Evolutionary conservation across 2,113 vertebrate species (phyloP).

Genomic region (Xenopus borealis): DNA sequence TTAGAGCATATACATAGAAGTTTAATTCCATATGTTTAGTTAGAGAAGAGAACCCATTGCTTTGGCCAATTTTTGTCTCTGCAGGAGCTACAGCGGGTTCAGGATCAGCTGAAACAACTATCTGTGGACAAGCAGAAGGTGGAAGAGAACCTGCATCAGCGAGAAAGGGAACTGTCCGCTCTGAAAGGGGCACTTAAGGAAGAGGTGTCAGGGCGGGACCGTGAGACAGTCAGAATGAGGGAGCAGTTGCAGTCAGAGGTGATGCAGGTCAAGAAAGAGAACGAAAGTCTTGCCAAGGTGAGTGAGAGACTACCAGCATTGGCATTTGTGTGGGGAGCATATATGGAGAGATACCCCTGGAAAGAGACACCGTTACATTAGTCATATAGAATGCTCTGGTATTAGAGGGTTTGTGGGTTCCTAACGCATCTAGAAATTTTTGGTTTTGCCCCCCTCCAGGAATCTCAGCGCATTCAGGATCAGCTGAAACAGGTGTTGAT

Average conservation of each 20-base stretch:
- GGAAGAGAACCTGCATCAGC: constrained; percentile 63
- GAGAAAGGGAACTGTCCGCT: constrained; percentile 74
- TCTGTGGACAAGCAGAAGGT: constrained; percentile 61
- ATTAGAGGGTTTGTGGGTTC: too few relatives aligned
- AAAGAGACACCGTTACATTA: too few relatives aligned
- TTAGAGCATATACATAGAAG: too few relatives aligned
- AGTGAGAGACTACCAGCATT: constrained; percentile 24
- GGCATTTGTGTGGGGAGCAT: too few relatives aligned
- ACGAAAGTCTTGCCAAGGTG: constrained; percentile 64
- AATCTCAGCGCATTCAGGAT: constrained; percentile 63
- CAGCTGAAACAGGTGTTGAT: constrained; percentile 62
- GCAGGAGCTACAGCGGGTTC: constrained; percentile 71
- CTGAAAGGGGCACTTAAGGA: constrained; percentile 74
- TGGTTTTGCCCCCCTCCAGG: constrained; percentile 57
- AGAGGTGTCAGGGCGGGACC: constrained; percentile 70
- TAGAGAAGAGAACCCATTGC: too few relatives aligned
- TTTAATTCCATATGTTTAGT: too few relatives aligned
- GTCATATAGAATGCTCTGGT: too few relatives aligned
- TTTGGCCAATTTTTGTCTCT: too few relatives aligned
- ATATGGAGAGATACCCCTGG: too few relatives aligned
- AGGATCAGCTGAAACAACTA: constrained; percentile 63
- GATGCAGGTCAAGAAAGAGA: constrained; percentile 66
- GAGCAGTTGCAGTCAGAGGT: constrained; percentile 70
- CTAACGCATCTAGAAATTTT: neutral
- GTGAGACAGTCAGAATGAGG: constrained; percentile 58